Conservation (phyloP, 2,797 vertebrate species). For the Antrozous pallidus region DNA sequence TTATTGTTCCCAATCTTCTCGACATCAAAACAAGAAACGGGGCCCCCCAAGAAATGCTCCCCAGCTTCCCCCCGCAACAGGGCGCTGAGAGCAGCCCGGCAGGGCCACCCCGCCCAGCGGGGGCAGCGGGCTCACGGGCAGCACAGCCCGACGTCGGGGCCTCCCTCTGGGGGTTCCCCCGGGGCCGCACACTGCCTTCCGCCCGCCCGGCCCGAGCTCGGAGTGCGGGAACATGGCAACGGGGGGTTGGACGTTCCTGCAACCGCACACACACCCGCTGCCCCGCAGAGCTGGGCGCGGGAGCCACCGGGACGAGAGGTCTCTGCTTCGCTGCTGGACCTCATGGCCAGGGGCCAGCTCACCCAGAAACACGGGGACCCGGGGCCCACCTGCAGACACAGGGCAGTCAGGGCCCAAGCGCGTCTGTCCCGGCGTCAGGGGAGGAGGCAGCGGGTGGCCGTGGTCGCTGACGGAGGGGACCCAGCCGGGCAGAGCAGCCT, state of each 20-base stretch:
- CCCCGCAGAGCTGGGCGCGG: not conserved
- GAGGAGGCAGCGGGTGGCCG: too few species aligned
- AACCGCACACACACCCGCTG: too few species aligned
- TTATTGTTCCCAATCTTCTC: too few species aligned
- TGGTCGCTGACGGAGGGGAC: too few species aligned
- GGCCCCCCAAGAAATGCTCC: too few species aligned
- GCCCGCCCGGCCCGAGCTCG: not conserved
- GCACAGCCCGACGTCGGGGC: accelerated
- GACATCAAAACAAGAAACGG: too few species aligned
- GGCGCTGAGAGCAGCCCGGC: not conserved
- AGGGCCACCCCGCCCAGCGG: too few species aligned
- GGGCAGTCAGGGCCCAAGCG: not conserved
- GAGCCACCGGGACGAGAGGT: not conserved
- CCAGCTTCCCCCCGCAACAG: not conserved
- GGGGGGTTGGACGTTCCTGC: not conserved
- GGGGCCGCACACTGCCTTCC: not conserved
- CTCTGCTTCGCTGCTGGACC: not conserved
- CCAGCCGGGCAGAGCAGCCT: too few species aligned
- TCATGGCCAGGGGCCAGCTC: too few species aligned
- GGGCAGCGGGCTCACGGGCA: not conserved
- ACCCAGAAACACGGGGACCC: too few species aligned
- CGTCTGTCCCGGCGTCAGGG: too few species aligned
- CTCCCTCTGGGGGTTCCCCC: not conserved
- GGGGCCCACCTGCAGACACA: not conserved
- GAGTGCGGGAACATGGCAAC: too few species aligned